phyloP scores from a whole-genome alignment of 2,113 vertebrate genomes.

The Eidolon helvum region DNA sequence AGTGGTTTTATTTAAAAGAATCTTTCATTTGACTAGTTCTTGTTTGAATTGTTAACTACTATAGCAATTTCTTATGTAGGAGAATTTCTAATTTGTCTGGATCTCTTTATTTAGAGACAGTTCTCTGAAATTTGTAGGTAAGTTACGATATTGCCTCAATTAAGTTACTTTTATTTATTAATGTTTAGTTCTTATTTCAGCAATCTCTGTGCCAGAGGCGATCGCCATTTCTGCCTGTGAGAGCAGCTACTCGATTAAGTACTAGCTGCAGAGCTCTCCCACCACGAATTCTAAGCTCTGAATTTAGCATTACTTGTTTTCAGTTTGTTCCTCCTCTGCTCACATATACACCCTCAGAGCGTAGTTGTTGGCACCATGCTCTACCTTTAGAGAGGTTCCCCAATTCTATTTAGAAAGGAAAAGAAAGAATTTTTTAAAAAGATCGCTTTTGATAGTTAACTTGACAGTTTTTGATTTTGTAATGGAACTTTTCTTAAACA shows the following conservation, averaged over 20 bases:
- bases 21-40: neutral
- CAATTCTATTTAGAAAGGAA: neutral
- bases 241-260: neutral
- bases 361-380: neutral
- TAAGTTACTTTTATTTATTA: slow-evolving; percentile 48
- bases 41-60: slow-evolving; percentile 38
- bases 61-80: neutral
- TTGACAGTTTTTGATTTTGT: neutral
- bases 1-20: neutral
- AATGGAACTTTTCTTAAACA: slow-evolving; percentile 47
- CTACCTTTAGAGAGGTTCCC: neutral
- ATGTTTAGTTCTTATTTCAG: slow-evolving; percentile 2
- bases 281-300: neutral
- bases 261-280: neutral
- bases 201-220: neutral
- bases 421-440: neutral
- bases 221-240: neutral
- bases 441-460: slow-evolving; percentile 25
- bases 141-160: neutral
- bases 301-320: neutral
- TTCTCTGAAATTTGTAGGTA: slow-evolving; percentile 42
- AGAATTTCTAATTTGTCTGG: slow-evolving; percentile 4
- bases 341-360: neutral
- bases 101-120: neutral
- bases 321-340: neutral